Evolutionary conservation across 1,140 invertebrate species (phyloP).

Genomic region (Reticulitermes speratus): DNA sequence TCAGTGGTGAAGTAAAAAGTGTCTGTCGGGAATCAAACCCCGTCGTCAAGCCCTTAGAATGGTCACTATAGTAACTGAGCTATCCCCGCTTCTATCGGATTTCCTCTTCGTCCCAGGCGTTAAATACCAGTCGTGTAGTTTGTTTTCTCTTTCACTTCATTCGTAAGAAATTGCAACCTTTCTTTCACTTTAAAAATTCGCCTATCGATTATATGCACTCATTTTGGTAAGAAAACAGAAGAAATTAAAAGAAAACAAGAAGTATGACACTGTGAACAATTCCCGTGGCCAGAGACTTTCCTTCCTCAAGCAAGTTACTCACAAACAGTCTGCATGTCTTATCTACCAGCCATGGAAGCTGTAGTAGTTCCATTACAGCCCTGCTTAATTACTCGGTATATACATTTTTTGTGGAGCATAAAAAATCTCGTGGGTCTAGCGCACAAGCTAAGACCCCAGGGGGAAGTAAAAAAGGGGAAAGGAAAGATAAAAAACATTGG

Average conservation of each 20-base stretch:
- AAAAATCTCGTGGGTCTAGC: neutral
- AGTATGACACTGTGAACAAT: too few species aligned
- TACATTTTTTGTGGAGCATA: neutral
- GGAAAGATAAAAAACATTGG: conserved; percentile 11
- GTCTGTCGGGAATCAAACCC: too few species aligned
- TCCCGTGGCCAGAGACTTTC: neutral
- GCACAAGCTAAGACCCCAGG: neutral
- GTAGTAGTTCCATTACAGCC: neutral
- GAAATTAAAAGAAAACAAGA: neutral
- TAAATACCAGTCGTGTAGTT: neutral
- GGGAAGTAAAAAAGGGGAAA: conserved; percentile 23
- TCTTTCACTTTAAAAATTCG: neutral
- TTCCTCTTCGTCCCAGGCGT: too few species aligned
- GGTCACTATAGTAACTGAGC: too few species aligned
- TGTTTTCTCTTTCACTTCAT: neutral
- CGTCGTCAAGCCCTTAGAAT: too few species aligned
- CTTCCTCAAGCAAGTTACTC: neutral
- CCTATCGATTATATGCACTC: neutral
- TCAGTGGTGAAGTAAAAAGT: too few species aligned
- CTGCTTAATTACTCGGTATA: neutral
- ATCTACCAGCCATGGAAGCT: neutral
- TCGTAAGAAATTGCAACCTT: neutral
- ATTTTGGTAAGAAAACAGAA: neutral
- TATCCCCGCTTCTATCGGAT: too few species aligned
- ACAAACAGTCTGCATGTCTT: neutral